These are phyloP conservation scores for Rhinichthys osculus DNA, from an alignment of 2,797 vertebrate species.

Conservation along the genomic window DNA sequence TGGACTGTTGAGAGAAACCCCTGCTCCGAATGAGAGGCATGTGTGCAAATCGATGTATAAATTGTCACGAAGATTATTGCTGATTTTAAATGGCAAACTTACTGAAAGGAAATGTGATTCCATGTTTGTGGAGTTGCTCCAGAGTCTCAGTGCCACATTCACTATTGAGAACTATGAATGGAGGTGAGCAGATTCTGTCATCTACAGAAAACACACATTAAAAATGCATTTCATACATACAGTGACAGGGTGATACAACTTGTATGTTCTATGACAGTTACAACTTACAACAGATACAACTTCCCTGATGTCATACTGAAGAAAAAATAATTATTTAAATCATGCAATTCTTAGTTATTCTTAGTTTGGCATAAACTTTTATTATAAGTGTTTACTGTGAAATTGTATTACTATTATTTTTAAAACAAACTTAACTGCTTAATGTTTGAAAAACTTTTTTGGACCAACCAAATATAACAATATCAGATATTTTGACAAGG, in stretches of 20 bases:
- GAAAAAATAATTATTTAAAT: not conserved
- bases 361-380: not conserved
- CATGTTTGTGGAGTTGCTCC: slow-evolving; percentile 81
- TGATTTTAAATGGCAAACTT: slow-evolving; percentile 67
- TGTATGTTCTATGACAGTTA: no score
- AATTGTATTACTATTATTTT: not conserved
- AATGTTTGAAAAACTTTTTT: not conserved
- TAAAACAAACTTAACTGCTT: not conserved
- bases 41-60: not conserved
- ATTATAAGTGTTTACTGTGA: not conserved
- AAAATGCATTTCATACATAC: not conserved
- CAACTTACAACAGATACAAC: no score
- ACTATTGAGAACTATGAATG: slow-evolving; percentile 85
- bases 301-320: not conserved
- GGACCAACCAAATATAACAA: not conserved
- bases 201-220: slow-evolving; percentile 65
- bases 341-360: not conserved
- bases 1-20: not conserved
- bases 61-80: not conserved
- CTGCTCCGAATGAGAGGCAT: not conserved
- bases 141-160: slow-evolving; percentile 82
- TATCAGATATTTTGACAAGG: not conserved
- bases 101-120: slow-evolving; percentile 90
- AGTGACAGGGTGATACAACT: not conserved
- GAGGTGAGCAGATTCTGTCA: slow-evolving; percentile 84